A percentile compares a stretch with the other conserved stretches of the same genome.
Evolutionary conservation across 2,113 vertebrate species (phyloP).

Genomic region (Elaphurus davidianus): DNA sequence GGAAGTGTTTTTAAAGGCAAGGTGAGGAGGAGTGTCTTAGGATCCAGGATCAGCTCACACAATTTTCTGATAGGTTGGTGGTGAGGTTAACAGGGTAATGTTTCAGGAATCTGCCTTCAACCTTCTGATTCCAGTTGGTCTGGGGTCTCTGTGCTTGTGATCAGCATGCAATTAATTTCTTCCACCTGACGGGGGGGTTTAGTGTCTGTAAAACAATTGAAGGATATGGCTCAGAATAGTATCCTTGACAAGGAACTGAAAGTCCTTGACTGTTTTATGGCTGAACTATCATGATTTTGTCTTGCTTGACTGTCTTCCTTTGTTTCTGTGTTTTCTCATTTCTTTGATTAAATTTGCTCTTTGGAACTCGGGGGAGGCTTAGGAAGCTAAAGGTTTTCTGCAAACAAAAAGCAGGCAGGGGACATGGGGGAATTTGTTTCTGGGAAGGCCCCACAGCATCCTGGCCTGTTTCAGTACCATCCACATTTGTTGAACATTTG

Average conservation of each 20-base stretch:
- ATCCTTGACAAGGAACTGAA: neutral
- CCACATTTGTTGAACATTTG: neutral
- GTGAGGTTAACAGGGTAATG: neutral
- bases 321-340: neutral
- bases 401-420: neutral
- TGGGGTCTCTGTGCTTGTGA: neutral
- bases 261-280: neutral
- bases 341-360: neutral
- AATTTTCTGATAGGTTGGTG: neutral
- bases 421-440: neutral
- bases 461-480: neutral
- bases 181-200: accelerated
- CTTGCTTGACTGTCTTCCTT: neutral
- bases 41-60: neutral
- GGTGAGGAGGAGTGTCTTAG: neutral
- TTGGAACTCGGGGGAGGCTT: neutral
- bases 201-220: neutral
- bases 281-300: neutral
- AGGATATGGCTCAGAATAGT: neutral
- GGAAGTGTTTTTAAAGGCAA: neutral
- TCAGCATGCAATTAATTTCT: neutral
- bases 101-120: neutral
- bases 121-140: neutral
- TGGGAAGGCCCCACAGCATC: neutral
- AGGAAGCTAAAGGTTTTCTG: neutral